A percentile compares a stretch with the other conserved stretches of the same genome.
Evolutionary conservation across 37 sponge, comb jelly and placozoan species (phyloP).

Genomic region (Geodia barretti): DNA sequence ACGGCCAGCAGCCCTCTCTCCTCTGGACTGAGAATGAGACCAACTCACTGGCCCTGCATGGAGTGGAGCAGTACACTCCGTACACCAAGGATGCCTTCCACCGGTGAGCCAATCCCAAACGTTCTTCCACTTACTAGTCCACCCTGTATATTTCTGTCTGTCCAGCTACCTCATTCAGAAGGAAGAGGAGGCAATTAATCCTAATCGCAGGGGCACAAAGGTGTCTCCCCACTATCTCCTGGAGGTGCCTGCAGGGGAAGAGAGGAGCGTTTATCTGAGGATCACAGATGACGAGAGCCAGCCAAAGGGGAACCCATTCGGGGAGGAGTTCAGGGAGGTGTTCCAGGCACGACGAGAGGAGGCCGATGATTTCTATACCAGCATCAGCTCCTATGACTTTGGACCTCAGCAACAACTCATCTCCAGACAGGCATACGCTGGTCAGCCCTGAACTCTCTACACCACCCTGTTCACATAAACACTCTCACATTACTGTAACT

Average conservation of each 20-base stretch:
- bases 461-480: not conserved
- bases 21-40: conserved; percentile 98
- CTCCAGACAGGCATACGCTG: conserved; percentile 91
- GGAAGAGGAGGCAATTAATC: conserved; percentile 80
- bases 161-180: conserved; percentile 63
- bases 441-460: conserved; percentile 4
- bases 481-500: not conserved
- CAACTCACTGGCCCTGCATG: conserved; percentile 67
- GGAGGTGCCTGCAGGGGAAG: conserved; percentile 72
- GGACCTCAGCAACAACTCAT: conserved; percentile 56
- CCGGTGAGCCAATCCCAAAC: conserved; percentile 22
- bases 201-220: conserved; percentile 77
- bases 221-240: conserved; percentile 74
- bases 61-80: conserved; percentile 68
- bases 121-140: not conserved
- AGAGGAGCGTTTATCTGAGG: conserved; percentile 48
- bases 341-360: conserved; percentile 66
- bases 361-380: conserved; percentile 80
- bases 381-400: conserved; percentile 25
- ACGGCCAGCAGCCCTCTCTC: conserved; percentile 64
- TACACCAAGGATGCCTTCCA: conserved; percentile 95
- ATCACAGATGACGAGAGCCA: conserved; percentile 53
- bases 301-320: conserved; percentile 47
- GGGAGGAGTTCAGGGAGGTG: conserved; percentile 52
- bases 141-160: not conserved